These are phyloP conservation scores for Orthonyx spaldingii DNA, from an alignment of 2,113 vertebrate species.

Conservation along the genomic window DNA sequence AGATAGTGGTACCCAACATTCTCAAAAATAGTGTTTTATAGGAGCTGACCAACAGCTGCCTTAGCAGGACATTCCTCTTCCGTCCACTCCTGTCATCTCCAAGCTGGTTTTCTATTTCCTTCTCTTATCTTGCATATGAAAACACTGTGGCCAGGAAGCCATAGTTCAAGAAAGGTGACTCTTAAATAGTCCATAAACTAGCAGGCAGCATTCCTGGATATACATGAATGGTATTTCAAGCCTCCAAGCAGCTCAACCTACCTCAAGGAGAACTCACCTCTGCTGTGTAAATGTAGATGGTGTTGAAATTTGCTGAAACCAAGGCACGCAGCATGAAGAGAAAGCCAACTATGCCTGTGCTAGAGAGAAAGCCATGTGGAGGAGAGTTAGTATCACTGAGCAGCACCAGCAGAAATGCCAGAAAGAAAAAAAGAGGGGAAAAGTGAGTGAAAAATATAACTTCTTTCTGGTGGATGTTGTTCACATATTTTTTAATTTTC, in stretches of 20 bases:
- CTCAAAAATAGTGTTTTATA: neutral
- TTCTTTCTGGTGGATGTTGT: neutral
- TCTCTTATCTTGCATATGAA: neutral
- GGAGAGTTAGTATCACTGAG: neutral
- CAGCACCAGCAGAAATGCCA: neutral
- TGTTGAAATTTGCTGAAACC: constrained; percentile 93
- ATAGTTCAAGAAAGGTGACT: neutral
- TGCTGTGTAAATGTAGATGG: constrained; percentile 95
- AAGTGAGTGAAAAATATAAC: neutral
- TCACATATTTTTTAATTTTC: neutral
- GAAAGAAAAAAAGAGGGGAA: accelerated
- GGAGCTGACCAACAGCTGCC: neutral
- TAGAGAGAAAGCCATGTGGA: constrained; percentile 10
- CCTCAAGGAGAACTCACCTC: constrained; percentile 76
- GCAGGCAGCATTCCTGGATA: neutral
- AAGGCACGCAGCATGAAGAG: constrained; percentile 88
- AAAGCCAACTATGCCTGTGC: constrained; percentile 79
- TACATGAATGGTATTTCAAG: neutral
- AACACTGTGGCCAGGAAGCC: neutral
- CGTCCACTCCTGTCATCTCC: neutral
- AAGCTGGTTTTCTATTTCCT: neutral
- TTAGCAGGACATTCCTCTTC: neutral
- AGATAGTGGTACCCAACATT: neutral
- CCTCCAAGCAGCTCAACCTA: neutral
- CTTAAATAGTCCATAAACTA: neutral